Base-by-base conservation (phyloP, 2,888 invertebrate species). In the Darwinula stevensoni region DNA sequence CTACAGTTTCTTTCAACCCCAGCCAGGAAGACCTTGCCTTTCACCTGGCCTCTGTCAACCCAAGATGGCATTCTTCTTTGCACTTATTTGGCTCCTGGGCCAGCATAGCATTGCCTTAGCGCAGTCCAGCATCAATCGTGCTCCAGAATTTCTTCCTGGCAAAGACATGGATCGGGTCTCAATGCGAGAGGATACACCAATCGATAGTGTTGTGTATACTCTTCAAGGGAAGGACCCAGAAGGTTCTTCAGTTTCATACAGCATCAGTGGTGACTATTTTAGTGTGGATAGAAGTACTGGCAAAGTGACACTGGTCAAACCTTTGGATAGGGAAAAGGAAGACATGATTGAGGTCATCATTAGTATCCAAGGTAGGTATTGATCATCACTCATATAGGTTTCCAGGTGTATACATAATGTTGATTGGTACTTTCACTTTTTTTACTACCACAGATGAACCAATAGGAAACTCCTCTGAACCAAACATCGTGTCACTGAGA, bases 221-320 rank as follows among this genome's bases (percentile, higher is more conserved):
- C 32, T 45, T 15, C 30, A 34, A 26, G 45, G 42, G 5, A 35
- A 36, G 27, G 75, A 75, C 45, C 74, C 73, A 2, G 74, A 75
- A 45, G 67, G 66, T 31, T 63, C 67, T 2, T 59, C 54, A 16
- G 56, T 75, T 3, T 61, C 64, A 37, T 75, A 72, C 46, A 72
- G 72, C 29, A 73, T 75, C 52, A 71, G 70, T 27, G 75, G 75
- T 1, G 73, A 73, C 46, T 65, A 68, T 44, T 69, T 75, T 45
- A 65, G 65, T 9, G 74, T 75, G n/a, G 67, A 74, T 44, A 55
- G 68, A 4, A 56, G 60, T 32, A 66, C 67, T 1, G 75, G 75
- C 1, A 68, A 71, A 27, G 68, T 75, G 3, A 65, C 67, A 1
- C 54, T 75, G 16, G 62, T 67, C 2, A 65, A 62, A 46, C 53